Base-by-base conservation (phyloP, 2,888 invertebrate genomes). In the Myopa tessellatipennis region DNA sequence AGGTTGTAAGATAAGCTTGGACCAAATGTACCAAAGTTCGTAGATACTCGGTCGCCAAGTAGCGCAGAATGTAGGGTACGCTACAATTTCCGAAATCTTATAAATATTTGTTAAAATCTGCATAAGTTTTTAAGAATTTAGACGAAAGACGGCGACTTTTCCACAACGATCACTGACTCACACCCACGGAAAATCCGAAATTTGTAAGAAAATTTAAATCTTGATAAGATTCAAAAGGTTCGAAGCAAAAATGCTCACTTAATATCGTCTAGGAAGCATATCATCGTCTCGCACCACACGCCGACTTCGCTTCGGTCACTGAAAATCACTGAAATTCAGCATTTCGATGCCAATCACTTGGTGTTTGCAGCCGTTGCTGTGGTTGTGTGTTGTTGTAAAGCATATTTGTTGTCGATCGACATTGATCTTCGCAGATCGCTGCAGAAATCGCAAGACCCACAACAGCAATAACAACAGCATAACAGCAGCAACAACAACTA, bases 401-500 rank as follows among this genome's bases (percentile, higher is more conserved):
- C 65, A 68, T 69, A 75, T 69, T 52, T 45, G 68, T 60, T 69
- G 75, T 68, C 68, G 75, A 75, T 68, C 75, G 75, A 69, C 75
- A 69, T 75, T 69, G 75, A 75, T 75, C 68, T 74, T 68, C 40
- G 55, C 74, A 74, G 58, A 74, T 74, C 69, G 65, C 38, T n/a
- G 73, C 69, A 34, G 26, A 58, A 75, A 73, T 58, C 61, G 50
- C 74, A 75, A 40, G 58, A 40, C 10, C 63, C 50, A 18, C 83
- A 83, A 82, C 50, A 38, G 16, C 45, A 45, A n/a, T 45, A 50
- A 63, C 83, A 83, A 82, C 82, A 84, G 81, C 85, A n/a, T 45
- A 50, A 63, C 83, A 83, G 82, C 82, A 84, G 81, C 85, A 84
- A 84, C 84, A 84, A 69, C 79, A 80, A 45, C 61, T 71, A n/a